Percentiles rank a stretch among this genome's conserved stretches.
phyloP scores from a whole-genome alignment of 2,888 invertebrate species.

The Dinocampus coccinellae region DNA sequence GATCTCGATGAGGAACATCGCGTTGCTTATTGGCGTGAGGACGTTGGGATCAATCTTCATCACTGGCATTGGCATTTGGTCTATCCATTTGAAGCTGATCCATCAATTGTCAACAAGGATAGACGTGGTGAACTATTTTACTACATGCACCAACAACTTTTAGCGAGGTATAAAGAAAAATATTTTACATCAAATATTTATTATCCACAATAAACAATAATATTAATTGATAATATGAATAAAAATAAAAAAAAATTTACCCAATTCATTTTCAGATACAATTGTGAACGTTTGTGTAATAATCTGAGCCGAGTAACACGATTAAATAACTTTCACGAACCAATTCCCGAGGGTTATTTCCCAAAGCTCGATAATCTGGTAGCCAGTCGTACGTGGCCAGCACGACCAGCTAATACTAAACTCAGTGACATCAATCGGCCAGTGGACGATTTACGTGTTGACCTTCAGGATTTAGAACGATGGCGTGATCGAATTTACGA shows the following conservation, averaged over 20 bases:
- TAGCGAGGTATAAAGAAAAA: conserved; percentile 70
- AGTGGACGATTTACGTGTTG: conserved; percentile 76
- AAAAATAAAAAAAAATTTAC: background rate
- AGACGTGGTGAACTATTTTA: conserved; percentile 84
- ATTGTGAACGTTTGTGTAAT: conserved; percentile 82
- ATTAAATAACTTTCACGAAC: conserved; percentile 76
- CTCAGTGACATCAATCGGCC: conserved; percentile 77
- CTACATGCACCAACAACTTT: conserved; percentile 83
- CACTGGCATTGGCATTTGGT: conserved; percentile 95
- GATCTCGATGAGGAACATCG: conserved; percentile 83
- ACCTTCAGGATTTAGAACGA: conserved; percentile 79
- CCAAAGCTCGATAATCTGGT: conserved; percentile 86
- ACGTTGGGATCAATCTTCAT: conserved; percentile 87
- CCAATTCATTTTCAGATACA: conserved; percentile 74
- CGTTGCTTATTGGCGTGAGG: conserved; percentile 87
- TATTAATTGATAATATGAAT: too few species aligned
- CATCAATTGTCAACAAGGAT: conserved; percentile 80
- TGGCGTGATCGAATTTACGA: conserved; percentile 83
- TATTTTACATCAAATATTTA: too few species aligned
- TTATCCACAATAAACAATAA: background rate
- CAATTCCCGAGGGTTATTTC: conserved; percentile 85
- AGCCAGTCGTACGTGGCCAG: conserved; percentile 82
- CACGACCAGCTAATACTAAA: conserved; percentile 74
- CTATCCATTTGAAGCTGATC: conserved; percentile 81
- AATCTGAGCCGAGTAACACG: conserved; percentile 75